Base-by-base conservation (phyloP, 2,113 vertebrate genomes). In the Cranoglanis bouderius region DNA sequence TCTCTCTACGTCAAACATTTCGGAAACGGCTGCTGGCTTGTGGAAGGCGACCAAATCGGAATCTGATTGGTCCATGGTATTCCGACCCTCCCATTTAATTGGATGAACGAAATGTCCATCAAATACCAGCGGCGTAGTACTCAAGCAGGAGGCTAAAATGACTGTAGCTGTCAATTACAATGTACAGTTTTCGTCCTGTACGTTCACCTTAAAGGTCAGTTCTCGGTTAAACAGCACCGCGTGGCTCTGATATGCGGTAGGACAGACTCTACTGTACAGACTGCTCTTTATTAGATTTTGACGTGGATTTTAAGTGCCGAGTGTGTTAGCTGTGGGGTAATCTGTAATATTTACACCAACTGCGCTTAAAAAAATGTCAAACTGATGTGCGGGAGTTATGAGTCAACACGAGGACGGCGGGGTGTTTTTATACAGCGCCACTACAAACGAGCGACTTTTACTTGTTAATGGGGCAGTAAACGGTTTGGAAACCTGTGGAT, bases 121-220 rank as follows among this genome's bases (percentile, higher is more conserved):
- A 80, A 32, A 67, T 24, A 12, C 18, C 55, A 74, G 19, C 14
- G 18, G 32, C 38, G 59, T 61, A 19, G 82, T 84, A 61, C 82
- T 61, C n/a, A 9, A 80, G 87, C 86, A 67, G 59, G 13, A 53
- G 84, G 72, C 61, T 90, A 61, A 86, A 90, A 82, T 88, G 74
- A 67, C 75, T 53, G 59, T 65, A 53, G 78, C 86, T 82, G 86
- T 88, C 61, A 82, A 3, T 67, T 70, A 38, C 7, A 57, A 53
- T 74, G 53, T 46, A 29, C 77, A 53, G 77, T 67, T 82, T 67
- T 32, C 14, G 43, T 55, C 32, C 59, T 35, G 72, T 65, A 67
- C 3, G 29, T 53, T 65, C 21, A 85, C 12, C 18, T 40, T 80
- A 89, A 89, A 89, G 88, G 88, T 89, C 88, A 77, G 16, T 85